Evolutionary conservation across 2,113 vertebrate species (phyloP).

Genomic region (Dascyllus trimaculatus): DNA sequence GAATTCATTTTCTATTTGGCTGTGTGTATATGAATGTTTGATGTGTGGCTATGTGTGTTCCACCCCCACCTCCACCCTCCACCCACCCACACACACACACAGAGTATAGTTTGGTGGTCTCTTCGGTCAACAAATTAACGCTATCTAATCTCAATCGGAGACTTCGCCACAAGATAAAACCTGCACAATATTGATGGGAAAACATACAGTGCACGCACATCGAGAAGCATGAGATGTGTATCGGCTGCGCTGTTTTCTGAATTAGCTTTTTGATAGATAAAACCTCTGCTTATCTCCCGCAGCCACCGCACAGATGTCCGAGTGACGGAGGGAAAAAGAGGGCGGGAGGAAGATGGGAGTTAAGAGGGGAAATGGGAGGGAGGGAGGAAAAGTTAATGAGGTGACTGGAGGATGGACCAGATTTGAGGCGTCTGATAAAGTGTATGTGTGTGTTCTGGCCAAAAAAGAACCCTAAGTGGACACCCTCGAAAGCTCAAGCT

Average conservation of each 20-base stretch:
- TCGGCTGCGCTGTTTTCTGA: slow-evolving; percentile 53
- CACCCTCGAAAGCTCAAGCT: no score
- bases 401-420: slow-evolving; percentile 31
- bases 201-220: not conserved
- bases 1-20: slow-evolving; percentile 55
- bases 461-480: no score
- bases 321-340: slow-evolving; percentile 7
- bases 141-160: slow-evolving; percentile 10
- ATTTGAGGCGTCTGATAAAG: slow-evolving; percentile 19
- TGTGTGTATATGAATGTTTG: slow-evolving; percentile 20
- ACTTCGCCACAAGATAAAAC: not conserved
- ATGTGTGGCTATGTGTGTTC: not conserved
- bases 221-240: slow-evolving; percentile 32
- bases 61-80: no score
- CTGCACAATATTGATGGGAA: slow-evolving; percentile 16
- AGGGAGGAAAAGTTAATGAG: slow-evolving; percentile 42
- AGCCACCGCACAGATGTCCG: slow-evolving; percentile 46
- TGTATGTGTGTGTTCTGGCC: no score
- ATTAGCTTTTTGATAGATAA: slow-evolving; percentile 49
- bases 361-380: slow-evolving; percentile 13
- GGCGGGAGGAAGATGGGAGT: slow-evolving; percentile 24
- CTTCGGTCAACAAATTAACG: not conserved
- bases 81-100: not conserved
- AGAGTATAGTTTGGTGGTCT: not conserved
- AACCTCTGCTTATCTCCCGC: slow-evolving; percentile 55